Evolutionary conservation across 2,888 invertebrate genomes (phyloP).

Genomic region (Dasypolia templi): DNA sequence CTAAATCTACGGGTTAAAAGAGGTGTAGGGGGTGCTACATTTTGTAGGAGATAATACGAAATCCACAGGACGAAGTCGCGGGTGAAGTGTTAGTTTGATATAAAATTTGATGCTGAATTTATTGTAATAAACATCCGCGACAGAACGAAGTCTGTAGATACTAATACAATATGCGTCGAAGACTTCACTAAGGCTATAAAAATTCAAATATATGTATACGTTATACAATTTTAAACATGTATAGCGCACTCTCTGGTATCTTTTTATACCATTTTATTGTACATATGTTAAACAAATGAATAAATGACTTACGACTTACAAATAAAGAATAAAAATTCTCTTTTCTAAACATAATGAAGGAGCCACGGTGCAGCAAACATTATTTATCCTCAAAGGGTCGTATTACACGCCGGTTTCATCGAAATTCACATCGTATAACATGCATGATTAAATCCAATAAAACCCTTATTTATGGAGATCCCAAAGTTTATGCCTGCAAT

Average conservation of each 20-base stretch:
- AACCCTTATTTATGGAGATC: constrained; percentile 36
- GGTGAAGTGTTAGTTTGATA: too few species aligned
- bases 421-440: constrained; percentile 21
- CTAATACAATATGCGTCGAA: neutral
- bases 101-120: neutral
- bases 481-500: constrained; percentile 25
- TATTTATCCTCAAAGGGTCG: constrained; percentile 28
- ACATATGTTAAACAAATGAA: too few species aligned
- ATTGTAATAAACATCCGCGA: too few species aligned
- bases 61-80: too few species aligned
- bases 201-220: neutral
- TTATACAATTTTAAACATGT: neutral
- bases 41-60: too few species aligned
- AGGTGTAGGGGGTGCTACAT: too few species aligned
- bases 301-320: too few species aligned
- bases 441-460: constrained; percentile 49
- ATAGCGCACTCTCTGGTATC: too few species aligned
- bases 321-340: neutral
- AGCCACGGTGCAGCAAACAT: constrained; percentile 36
- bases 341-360: constrained; percentile 23
- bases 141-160: neutral
- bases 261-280: too few species aligned
- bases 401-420: constrained; percentile 4
- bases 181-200: neutral
- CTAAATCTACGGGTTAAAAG: too few species aligned